Conservation (phyloP, 1,140 invertebrate genomes). For the Xylocopa sonorina region DNA sequence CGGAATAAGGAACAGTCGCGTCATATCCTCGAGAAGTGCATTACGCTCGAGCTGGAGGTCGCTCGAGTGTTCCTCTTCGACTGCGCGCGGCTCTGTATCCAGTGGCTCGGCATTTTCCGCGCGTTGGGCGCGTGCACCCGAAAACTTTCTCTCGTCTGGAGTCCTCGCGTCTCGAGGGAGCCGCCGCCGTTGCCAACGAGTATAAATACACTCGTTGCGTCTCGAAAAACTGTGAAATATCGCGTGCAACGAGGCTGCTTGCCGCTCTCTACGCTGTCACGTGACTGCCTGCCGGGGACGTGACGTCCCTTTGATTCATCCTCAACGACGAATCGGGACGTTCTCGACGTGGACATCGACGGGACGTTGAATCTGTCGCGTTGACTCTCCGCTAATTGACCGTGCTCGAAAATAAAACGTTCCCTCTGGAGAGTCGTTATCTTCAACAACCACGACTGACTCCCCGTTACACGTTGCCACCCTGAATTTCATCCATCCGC, state of each 20-base stretch:
- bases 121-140: constrained; percentile 35
- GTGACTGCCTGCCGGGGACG: background rate
- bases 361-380: too few relatives aligned
- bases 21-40: constrained; percentile 47
- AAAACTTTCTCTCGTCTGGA: constrained; percentile 14
- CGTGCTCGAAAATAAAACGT: background rate
- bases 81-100: constrained; percentile 25
- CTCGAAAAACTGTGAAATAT: constrained; percentile 26
- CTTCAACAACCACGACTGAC: background rate
- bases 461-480: background rate
- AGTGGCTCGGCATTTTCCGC: constrained; percentile 53
- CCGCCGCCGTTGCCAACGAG: background rate
- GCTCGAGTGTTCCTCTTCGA: constrained; percentile 54
- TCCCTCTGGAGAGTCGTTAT: background rate
- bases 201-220: constrained; percentile 28
- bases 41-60: constrained; percentile 49
- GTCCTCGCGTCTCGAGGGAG: constrained; percentile 11
- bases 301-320: background rate
- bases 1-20: constrained; percentile 33
- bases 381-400: too few relatives aligned
- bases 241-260: background rate
- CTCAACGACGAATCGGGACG: background rate
- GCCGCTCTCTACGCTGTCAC: background rate
- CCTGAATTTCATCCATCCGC: background rate
- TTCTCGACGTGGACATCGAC: background rate